Evolutionary conservation across 2,797 vertebrate species (phyloP), one percentile per base, ranked within the genome.

Genomic region (Acomys russatus): DNA sequence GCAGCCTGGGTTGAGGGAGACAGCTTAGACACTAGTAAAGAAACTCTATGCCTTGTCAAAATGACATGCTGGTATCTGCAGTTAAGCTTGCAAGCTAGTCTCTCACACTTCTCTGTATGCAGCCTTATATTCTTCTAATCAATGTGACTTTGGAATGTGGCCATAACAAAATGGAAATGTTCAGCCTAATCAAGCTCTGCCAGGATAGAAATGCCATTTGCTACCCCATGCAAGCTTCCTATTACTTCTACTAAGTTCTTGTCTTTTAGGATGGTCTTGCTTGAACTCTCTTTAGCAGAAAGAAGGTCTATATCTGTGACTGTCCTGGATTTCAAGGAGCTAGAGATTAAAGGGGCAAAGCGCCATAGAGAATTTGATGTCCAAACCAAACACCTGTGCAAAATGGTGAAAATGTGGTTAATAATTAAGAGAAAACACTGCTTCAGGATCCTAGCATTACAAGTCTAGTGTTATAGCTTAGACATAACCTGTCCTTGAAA

Each of bases 31-130:
- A 94, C 84, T 61, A 23, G 83, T 85, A 94, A 96, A 94, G 88
- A 95, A 54, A 86, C 80, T 86, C 78, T 78, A n/a, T 91, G 63
- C 61, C 76, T 30, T 92, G 78, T 97, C 96, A 96, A 97, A 97
- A 95, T 78, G 79, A 91, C 91, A 97, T 9, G 71, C 94, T 93
- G 78, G 28, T 85, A 92, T 73, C 35, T 73, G 77, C 88, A 94
- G 63, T 80, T 89, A 93, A 91, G 87, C 44, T 71, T 61, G 64
- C 71, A 91, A 95, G 74, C 38, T 38, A 77, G 33, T 17, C 71
- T 86, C 63, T 74, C 73, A 83, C n/a, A 66, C n/a, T 61, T 80
- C 61, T 94, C 90, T 87, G 91, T 77, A n/a, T 64, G 66, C 87
- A 82, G 35, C 66, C 49, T 49, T 85, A 28, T 44, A 70, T 35